Evolutionary conservation across 2,797 vertebrate species (phyloP).

Genomic region (Hozukius guyotensis): DNA sequence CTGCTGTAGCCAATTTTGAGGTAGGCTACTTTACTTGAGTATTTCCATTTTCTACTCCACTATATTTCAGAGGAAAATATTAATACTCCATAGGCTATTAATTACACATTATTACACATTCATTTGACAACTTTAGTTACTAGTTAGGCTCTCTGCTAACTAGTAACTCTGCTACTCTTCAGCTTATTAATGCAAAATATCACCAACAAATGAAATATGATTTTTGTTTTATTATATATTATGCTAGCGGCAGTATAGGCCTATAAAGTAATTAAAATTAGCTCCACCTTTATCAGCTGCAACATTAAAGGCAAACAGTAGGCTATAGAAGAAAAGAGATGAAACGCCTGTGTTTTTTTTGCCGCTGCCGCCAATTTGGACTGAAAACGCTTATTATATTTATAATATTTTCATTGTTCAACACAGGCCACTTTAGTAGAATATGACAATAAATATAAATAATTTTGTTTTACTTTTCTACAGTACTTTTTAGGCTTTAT

Average conservation of each 20-base stretch:
- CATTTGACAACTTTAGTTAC: background rate
- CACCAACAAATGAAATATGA: background rate
- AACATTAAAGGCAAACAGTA: background rate
- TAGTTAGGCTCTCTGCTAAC: background rate
- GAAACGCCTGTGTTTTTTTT: no score
- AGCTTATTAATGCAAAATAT: background rate
- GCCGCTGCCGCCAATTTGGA: no score
- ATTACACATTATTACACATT: background rate
- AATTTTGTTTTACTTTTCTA: no score
- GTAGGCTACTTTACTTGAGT: background rate
- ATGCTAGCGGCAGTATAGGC: no score
- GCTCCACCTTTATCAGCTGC: background rate
- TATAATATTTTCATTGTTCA: no score
- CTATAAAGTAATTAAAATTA: no score
- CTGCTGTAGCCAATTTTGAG: background rate
- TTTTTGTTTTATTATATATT: background rate
- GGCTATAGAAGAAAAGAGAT: no score
- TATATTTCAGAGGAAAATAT: background rate
- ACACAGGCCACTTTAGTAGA: no score
- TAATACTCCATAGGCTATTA: background rate
- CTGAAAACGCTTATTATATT: no score
- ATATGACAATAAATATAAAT: no score
- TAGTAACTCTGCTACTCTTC: no score
- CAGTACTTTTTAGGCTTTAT: no score
- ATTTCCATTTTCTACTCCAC: background rate